Conservation (phyloP, 1,140 invertebrate genomes). For the Rhopalosiphum padi region DNA sequence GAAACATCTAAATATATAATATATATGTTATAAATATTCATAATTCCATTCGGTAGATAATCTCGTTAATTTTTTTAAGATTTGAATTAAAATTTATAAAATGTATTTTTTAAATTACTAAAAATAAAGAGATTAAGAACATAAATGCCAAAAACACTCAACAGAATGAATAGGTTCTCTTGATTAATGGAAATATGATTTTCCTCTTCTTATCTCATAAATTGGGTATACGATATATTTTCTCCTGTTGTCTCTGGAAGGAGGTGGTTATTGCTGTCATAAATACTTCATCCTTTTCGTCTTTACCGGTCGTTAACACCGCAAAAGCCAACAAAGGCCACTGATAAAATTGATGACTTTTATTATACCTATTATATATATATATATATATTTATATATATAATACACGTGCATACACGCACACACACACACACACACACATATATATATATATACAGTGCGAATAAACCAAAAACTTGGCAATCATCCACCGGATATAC, state of each 20-base stretch:
- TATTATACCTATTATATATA: background rate
- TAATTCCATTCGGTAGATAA: background rate
- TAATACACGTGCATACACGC: background rate
- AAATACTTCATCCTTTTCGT: slow-evolving; percentile 46
- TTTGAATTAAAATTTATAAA: background rate
- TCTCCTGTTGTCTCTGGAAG: slow-evolving; percentile 2
- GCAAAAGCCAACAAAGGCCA: slow-evolving; percentile 30
- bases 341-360: slow-evolving; percentile 49
- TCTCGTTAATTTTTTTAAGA: background rate
- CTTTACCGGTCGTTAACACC: slow-evolving; percentile 43
- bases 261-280: slow-evolving; percentile 45
- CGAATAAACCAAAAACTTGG: slow-evolving; percentile 43
- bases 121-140: background rate
- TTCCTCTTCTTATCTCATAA: slow-evolving; percentile 45
- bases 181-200: slow-evolving; percentile 48
- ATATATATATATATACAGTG: background rate
- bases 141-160: slow-evolving; percentile 27
- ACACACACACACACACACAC: too few species aligned
- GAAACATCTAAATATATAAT: too few species aligned
- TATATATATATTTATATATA: background rate
- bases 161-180: slow-evolving; percentile 26
- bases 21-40: background rate
- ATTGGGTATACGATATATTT: slow-evolving; percentile 11
- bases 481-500: slow-evolving; percentile 46
- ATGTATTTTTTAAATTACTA: background rate